Evolutionary conservation across 1,140 invertebrate species (phyloP).

Genomic region (Spodoptera frugiperda): DNA sequence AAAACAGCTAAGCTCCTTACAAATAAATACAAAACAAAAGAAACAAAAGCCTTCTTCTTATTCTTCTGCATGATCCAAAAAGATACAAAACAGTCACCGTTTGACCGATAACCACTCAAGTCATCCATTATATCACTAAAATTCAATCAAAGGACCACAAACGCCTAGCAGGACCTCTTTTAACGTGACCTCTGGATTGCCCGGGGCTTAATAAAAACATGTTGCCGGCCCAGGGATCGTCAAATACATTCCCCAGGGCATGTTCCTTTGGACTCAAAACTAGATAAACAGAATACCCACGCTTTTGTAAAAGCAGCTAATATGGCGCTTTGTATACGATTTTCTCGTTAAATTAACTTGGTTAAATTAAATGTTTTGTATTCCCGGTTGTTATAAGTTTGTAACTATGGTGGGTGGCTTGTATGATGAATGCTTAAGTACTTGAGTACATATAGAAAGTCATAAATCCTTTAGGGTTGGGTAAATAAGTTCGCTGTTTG

Average conservation of each 20-base stretch:
- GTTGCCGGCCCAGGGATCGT: constrained; percentile 11
- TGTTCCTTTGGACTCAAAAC: constrained; percentile 23
- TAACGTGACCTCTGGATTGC: constrained; percentile 17
- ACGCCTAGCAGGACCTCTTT: constrained; percentile 3
- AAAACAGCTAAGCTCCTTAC: neutral
- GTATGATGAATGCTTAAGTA: constrained; percentile 14
- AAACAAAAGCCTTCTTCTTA: neutral
- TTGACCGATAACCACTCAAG: constrained; percentile 10
- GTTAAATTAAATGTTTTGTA: constrained; percentile 25
- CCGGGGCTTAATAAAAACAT: constrained; percentile 40
- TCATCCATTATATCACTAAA: constrained; percentile 7
- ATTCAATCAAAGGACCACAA: constrained; percentile 12
- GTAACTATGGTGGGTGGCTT: neutral
- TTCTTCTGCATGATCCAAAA: neutral
- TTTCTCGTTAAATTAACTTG: constrained; percentile 41
- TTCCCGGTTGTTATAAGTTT: constrained; percentile 9
- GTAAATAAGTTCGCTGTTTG: neutral
- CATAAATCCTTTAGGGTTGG: neutral
- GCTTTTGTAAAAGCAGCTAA: constrained; percentile 27
- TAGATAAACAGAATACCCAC: constrained; percentile 30
- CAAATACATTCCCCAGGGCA: constrained; percentile 33
- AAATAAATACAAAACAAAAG: neutral
- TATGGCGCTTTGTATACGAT: constrained; percentile 41
- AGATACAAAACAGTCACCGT: neutral
- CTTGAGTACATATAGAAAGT: constrained; percentile 3